phyloP scores from a whole-genome alignment of 2,888 invertebrate genomes.

The Phyllotreta cruciferae region DNA sequence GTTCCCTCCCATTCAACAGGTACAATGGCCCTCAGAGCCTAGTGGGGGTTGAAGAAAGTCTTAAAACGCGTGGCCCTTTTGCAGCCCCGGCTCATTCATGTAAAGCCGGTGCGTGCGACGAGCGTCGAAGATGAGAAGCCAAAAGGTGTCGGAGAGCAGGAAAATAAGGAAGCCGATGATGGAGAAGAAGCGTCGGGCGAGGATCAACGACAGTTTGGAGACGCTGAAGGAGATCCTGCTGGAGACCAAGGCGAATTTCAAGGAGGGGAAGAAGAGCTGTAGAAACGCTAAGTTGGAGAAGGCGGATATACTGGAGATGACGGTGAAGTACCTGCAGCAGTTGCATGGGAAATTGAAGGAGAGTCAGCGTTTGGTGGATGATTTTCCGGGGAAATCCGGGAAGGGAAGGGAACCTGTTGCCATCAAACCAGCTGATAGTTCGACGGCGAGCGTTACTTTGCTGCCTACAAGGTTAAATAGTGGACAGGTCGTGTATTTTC shows the following conservation, averaged over 20 bases:
- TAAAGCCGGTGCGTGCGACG: neutral
- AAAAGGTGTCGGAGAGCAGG: conserved; percentile 53
- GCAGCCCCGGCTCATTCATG: conserved; percentile 22
- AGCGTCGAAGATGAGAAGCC: conserved; percentile 34
- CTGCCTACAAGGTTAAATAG: conserved; percentile 57
- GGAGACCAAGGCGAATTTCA: conserved; percentile 57
- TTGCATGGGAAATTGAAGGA: conserved; percentile 58
- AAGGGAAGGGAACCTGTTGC: conserved; percentile 35
- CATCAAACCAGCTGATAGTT: conserved; percentile 49
- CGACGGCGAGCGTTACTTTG: conserved; percentile 49
- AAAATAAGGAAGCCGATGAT: conserved; percentile 64
- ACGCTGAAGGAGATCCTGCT: conserved; percentile 63
- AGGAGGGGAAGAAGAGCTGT: conserved; percentile 51
- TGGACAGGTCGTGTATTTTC: conserved; percentile 59
- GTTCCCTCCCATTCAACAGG: conserved; percentile 32
- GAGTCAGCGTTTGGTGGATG: neutral
- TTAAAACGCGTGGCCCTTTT: conserved; percentile 28
- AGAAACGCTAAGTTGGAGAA: conserved; percentile 69
- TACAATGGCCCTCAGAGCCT: conserved; percentile 24
- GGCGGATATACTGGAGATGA: conserved; percentile 71
- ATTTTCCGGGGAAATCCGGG: neutral
- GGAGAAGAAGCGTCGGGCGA: conserved; percentile 64
- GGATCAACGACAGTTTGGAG: conserved; percentile 65
- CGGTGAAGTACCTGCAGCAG: conserved; percentile 66
- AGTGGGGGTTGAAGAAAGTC: conserved; percentile 30